Base-by-base conservation (phyloP, 2,797 vertebrate species). In the Pelobates cultripes region DNA sequence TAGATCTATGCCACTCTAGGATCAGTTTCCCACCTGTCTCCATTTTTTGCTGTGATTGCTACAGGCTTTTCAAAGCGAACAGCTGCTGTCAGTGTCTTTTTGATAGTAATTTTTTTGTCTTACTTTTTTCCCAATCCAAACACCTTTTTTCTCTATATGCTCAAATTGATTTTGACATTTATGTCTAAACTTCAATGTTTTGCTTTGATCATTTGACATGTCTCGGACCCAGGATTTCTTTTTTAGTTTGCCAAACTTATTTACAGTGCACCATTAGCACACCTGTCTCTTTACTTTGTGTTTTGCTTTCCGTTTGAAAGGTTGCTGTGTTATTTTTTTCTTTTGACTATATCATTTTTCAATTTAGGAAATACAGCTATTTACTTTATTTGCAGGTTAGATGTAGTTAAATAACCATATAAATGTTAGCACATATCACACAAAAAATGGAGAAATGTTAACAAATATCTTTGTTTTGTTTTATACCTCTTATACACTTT, bases 11-110 rank as follows among this genome's bases (percentile, higher is more conserved):
- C 47, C 70, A 82, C 10, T 60, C 71, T 47, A 43, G n/a, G 45
- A 73, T 78, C 63, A 82, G 73, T 82, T 73, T 47, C 7, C 81
- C 47, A 82, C 70, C 74, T 77, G 80, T 77, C 69, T 82, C 57
- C 41, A 43, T 13, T 66, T 40, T 64, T 60, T 68, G 63, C 70
- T 73, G 42, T 67, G 61, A 73, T 45, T 73, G 70, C 66, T 75
- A 77, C 57, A 67, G 69, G 75, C 64, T 57, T 73, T 73, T 60
- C 42, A 45, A 73, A 82, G 61, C 60, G 51, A 82, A 73, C 75
- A 82, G 17, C 81, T 82, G 75, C 64, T 72, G 69, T 60, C 70
- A 73, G 45, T 77, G 64, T 40, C 51, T 66, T 42, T 9, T 41
- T 67, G 60, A 67, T 57, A 51, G 60, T 40, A 55, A 53, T 64